Conservation (phyloP, 2,888 invertebrate species). For the Hylaea fasciaria region DNA sequence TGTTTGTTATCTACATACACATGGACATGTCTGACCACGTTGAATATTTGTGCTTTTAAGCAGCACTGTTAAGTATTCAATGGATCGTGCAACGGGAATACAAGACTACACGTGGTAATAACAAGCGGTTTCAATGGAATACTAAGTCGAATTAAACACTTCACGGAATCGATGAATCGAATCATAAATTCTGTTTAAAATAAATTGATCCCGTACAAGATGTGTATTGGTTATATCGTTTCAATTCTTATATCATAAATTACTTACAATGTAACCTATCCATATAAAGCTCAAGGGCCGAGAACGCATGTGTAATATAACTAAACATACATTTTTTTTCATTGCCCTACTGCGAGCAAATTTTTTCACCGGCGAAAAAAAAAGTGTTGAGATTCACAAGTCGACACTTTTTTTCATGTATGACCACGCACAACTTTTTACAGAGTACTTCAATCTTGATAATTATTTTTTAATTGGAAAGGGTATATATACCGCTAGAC, state of each 20-base stretch:
- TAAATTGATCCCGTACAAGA: constrained; percentile 28
- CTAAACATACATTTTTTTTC: no score
- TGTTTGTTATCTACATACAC: constrained; percentile 20
- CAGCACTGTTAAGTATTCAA: constrained; percentile 17
- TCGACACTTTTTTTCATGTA: no score
- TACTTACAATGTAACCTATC: constrained; percentile 39
- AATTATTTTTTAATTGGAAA: no score
- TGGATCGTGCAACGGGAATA: constrained; percentile 16
- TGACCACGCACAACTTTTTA: no score
- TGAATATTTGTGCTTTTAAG: constrained; percentile 22
- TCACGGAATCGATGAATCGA: constrained; percentile 42
- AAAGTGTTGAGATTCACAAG: no score
- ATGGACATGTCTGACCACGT: constrained; percentile 17
- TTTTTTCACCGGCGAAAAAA: no score
- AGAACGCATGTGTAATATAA: no score
- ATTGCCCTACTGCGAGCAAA: no score
- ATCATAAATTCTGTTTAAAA: constrained; percentile 33
- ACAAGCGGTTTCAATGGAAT: constrained; percentile 40
- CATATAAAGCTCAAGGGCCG: constrained; percentile 42
- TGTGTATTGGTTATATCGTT: constrained; percentile 25
- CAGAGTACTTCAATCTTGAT: no score
- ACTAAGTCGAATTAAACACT: constrained; percentile 43
- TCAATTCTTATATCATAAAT: constrained; percentile 26
- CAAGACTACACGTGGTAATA: constrained; percentile 36
- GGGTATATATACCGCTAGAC: no score